Evolutionary conservation across 2,888 invertebrate genomes (phyloP).

Genomic region (Himalopsyche japonica): DNA sequence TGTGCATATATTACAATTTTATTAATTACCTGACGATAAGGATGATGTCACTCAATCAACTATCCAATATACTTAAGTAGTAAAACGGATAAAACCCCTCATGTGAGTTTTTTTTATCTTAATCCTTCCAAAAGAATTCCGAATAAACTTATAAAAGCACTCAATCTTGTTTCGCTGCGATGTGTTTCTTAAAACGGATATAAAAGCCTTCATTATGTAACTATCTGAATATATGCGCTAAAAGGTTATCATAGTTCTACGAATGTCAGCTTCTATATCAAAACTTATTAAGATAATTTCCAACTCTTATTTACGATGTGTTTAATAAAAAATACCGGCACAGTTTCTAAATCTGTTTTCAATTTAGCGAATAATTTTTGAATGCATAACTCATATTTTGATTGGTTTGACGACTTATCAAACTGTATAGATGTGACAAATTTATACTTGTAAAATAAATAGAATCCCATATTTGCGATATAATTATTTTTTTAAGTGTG

Average conservation of each 20-base stretch:
- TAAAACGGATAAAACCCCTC: background rate
- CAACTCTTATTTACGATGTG: no score
- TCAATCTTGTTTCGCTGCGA: background rate
- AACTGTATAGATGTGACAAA: no score
- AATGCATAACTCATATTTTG: no score
- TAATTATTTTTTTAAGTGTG: no score
- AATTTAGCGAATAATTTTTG: no score
- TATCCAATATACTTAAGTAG: background rate
- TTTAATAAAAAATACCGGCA: no score
- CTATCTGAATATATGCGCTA: background rate
- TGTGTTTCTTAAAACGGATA: background rate
- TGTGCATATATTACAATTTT: background rate
- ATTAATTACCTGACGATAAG: background rate
- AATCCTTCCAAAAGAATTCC: background rate
- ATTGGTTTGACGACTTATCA: no score
- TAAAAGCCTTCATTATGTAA: background rate
- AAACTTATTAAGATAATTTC: background rate
- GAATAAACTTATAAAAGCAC: background rate
- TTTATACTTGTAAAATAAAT: no score
- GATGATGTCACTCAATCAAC: background rate
- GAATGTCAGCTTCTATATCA: background rate
- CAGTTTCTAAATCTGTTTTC: no score
- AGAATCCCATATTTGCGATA: no score
- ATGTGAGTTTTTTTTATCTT: background rate
- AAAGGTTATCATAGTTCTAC: background rate